Percentiles rank a stretch among this genome's conserved stretches.
Evolutionary conservation across 1,140 invertebrate species (phyloP).

Genomic region (Pseudomyrmex concolor): DNA sequence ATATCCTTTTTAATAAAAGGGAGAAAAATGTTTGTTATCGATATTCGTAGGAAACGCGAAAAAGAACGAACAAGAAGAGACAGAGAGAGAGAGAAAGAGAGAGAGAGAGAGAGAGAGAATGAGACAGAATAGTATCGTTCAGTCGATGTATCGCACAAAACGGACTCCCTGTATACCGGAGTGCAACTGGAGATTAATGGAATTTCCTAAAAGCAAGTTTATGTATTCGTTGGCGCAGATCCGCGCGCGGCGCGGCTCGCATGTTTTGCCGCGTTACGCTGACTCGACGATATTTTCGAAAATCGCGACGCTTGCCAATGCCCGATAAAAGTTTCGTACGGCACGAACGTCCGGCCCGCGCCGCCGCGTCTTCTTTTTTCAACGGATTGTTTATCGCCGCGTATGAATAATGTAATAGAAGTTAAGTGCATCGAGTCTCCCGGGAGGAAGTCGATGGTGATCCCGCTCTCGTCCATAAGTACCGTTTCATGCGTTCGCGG

Average conservation of each 20-base stretch:
- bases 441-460: constrained; percentile 56
- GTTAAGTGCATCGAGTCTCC: constrained; percentile 59
- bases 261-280: constrained; percentile 51
- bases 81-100: constrained; percentile 6
- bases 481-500: constrained; percentile 54
- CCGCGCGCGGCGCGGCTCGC: constrained; percentile 10
- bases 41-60: not conserved
- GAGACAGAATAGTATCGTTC: not conserved
- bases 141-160: constrained; percentile 45
- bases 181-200: constrained; percentile 58
- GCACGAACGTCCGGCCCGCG: constrained; percentile 37
- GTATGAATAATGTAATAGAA: constrained; percentile 62
- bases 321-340: constrained; percentile 54
- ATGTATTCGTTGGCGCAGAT: constrained; percentile 56
- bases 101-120: not conserved
- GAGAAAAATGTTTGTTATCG: constrained; percentile 7
- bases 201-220: constrained; percentile 62
- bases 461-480: constrained; percentile 54
- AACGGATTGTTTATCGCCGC: constrained; percentile 53
- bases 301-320: constrained; percentile 59
- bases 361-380: constrained; percentile 30
- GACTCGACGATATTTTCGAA: constrained; percentile 60
- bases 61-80: constrained; percentile 1
- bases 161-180: constrained; percentile 26
- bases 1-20: not conserved